Evolutionary conservation across 1,140 invertebrate genomes (phyloP).

Genomic region (Arctopsyche grandis): DNA sequence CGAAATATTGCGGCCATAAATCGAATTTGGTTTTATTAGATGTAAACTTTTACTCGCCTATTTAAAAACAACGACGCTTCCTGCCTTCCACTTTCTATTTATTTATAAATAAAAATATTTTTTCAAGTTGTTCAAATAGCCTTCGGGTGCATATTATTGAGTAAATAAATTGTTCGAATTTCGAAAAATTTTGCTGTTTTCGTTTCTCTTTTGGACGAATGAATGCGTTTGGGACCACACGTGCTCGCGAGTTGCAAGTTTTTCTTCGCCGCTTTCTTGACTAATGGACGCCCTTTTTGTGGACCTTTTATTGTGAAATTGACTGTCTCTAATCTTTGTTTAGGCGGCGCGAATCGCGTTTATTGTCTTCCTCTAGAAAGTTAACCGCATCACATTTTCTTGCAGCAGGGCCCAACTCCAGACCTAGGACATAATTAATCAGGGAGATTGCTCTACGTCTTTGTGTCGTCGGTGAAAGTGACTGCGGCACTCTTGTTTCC

Average conservation of each 20-base stretch:
- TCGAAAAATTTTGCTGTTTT: not conserved
- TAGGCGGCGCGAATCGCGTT: conserved; percentile 7
- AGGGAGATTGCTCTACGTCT: conserved; percentile 19
- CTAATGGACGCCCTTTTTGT: not conserved
- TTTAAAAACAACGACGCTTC: not conserved
- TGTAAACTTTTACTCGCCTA: not conserved
- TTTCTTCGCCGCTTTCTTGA: conserved; percentile 14
- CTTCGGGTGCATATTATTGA: not conserved
- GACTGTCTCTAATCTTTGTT: not conserved
- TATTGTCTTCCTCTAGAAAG: conserved; percentile 37
- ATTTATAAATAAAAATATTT: not conserved
- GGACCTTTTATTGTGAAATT: conserved; percentile 6
- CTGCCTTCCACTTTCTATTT: conserved; percentile 10
- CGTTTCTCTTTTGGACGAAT: not conserved
- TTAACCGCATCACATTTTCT: conserved; percentile 17
- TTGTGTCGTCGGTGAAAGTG: conserved; percentile 38
- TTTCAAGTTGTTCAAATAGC: conserved; percentile 5
- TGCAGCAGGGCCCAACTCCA: conserved; percentile 15
- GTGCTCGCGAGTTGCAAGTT: not conserved
- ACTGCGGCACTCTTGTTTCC: not conserved
- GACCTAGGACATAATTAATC: conserved; percentile 34
- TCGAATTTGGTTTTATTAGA: not conserved
- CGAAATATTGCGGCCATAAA: not conserved
- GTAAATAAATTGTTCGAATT: not conserved
- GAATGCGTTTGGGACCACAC: not conserved